phyloP scores from a whole-genome alignment of 37 sponge, comb jelly and placozoan species.

The Aplysina aerophoba region DNA sequence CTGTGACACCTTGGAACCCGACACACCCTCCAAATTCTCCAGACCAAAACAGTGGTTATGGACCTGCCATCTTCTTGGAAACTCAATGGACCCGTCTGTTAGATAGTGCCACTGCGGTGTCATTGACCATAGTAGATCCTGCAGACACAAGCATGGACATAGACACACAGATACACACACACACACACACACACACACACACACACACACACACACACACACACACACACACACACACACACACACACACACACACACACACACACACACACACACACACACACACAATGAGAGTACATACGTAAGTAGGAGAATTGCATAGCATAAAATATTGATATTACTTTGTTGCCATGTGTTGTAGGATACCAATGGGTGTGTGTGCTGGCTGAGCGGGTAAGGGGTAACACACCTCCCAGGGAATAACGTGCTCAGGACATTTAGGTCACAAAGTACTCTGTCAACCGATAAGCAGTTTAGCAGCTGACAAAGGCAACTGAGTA shows the following conservation, averaged over 20 bases:
- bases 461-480: too few relatives aligned
- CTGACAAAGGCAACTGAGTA: too few relatives aligned
- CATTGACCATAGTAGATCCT: slow-evolving; percentile 91
- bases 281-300: too few relatives aligned
- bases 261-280: too few relatives aligned
- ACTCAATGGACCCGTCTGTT: slow-evolving; percentile 21
- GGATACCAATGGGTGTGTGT: too few relatives aligned
- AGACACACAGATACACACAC: slow-evolving; percentile 19
- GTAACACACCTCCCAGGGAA: too few relatives aligned
- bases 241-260: neutral
- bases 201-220: neutral
- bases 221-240: slow-evolving; percentile 1
- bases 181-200: neutral
- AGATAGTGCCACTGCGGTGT: slow-evolving; percentile 84
- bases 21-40: slow-evolving; percentile 69
- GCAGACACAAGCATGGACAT: neutral
- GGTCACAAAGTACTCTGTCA: too few relatives aligned
- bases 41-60: slow-evolving; percentile 91
- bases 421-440: too few relatives aligned
- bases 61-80: slow-evolving; percentile 86
- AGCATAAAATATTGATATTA: too few relatives aligned
- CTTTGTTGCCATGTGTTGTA: too few relatives aligned
- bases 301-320: too few relatives aligned
- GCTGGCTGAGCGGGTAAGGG: too few relatives aligned
- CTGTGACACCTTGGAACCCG: slow-evolving; percentile 90